These are phyloP conservation scores for Spilosoma lubricipeda DNA, from an alignment of 2,888 invertebrate species.

Conservation along the genomic window DNA sequence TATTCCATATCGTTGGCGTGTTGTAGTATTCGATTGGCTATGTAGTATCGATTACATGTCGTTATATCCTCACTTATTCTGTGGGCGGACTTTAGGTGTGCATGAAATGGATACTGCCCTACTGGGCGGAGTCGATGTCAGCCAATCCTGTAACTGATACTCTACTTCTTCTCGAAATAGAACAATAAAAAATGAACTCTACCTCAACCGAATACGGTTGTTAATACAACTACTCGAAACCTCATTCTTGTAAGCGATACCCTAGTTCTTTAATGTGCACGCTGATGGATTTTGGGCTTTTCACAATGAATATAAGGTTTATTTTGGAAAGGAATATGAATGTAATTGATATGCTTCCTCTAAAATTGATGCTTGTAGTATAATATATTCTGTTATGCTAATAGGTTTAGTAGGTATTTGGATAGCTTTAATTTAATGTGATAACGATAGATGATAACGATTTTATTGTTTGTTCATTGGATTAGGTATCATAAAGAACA, in stretches of 20 bases:
- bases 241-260: slow-evolving; percentile 78
- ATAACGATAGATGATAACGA: not conserved
- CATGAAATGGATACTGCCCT: slow-evolving; percentile 79
- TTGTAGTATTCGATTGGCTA: slow-evolving; percentile 54
- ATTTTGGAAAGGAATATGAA: slow-evolving; percentile 39
- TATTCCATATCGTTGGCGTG: slow-evolving; percentile 27
- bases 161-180: slow-evolving; percentile 73
- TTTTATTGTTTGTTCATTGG: not conserved
- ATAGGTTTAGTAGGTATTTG: not conserved
- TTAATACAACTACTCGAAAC: slow-evolving; percentile 39
- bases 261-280: slow-evolving; percentile 69
- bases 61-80: slow-evolving; percentile 55
- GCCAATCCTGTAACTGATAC: slow-evolving; percentile 86
- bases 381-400: not conserved
- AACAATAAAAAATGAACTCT: slow-evolving; percentile 52
- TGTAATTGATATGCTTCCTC: slow-evolving; percentile 78
- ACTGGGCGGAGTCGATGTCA: slow-evolving; percentile 78
- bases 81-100: slow-evolving; percentile 80
- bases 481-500: not conserved
- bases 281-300: slow-evolving; percentile 54
- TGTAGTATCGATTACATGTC: slow-evolving; percentile 64
- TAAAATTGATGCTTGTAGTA: slow-evolving; percentile 60
- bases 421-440: not conserved
- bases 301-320: slow-evolving; percentile 35
- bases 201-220: slow-evolving; percentile 31